Conservation (phyloP, 2,113 vertebrate genomes). For the Triplophysa tibetana region DNA sequence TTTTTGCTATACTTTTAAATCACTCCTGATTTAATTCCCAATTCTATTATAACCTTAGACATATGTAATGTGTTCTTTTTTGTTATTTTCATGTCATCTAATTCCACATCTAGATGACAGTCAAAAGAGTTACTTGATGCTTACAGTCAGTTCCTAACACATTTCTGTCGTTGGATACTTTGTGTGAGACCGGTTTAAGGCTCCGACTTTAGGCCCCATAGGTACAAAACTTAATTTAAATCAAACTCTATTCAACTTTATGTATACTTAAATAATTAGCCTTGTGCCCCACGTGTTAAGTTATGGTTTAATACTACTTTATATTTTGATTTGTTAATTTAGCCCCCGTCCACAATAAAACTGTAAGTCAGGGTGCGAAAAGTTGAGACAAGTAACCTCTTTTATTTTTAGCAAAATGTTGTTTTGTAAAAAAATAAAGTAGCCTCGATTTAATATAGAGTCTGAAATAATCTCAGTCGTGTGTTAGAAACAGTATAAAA, state of each 20-base stretch:
- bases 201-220: background rate
- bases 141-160: background rate
- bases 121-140: slow-evolving; percentile 16
- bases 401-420: background rate
- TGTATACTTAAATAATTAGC: too few relatives aligned
- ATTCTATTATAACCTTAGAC: background rate
- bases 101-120: slow-evolving; percentile 61
- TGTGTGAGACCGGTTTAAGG: background rate
- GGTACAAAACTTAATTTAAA: background rate
- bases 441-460: background rate
- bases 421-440: background rate
- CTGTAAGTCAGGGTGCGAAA: too few relatives aligned
- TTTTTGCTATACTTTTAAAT: background rate
- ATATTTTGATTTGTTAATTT: background rate
- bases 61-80: background rate
- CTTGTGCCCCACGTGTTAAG: too few relatives aligned
- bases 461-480: background rate
- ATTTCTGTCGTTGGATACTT: background rate
- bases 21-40: background rate
- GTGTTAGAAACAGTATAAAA: background rate
- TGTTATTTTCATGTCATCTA: background rate
- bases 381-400: background rate
- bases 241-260: too few relatives aligned
- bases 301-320: background rate
- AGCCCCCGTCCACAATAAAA: background rate